Evolutionary conservation across 2,797 vertebrate genomes (phyloP), one percentile per base, ranked within the genome.

Genomic region (Decapterus maruadsi): DNA sequence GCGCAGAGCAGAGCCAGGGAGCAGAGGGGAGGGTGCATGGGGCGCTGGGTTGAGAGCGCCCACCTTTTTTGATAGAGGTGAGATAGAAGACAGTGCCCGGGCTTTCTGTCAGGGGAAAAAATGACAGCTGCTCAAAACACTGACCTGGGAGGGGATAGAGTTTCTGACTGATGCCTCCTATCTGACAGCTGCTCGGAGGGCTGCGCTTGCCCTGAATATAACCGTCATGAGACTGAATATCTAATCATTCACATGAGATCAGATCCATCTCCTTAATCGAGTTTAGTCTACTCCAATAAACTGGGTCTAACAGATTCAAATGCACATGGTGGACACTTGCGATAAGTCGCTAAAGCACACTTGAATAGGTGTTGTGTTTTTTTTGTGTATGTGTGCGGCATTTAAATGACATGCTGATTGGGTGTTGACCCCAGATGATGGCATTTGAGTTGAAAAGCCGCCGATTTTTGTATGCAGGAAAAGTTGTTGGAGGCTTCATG

Each of bases 111-210:
- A 73, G 63, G 60, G 48, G 8, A 56, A 70, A 66, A 68, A 26
- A 26, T 82, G 86, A 79, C 82, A 89, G 85, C 80, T 69, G 76
- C 85, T 88, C 78, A 72, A 80, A 87, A 88, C 69, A 80, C 79
- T 81, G 81, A 67, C 82, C 75, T 68, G 67, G 0, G 46, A 80
- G 51, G 12, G 40, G 75, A 87, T 74, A 66, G 69, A 78, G 65
- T 62, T 80, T 80, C 66, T 81, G 78, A 81, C 69, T 85, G 85
- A 85, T 79, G 75, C 53, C 53, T 79, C 22, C 31, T 51, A 53
- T 80, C 64, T 88, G 85, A 87, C 81, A 85, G 87, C 22, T 76
- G 82, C 81, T 84, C 59, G 2, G 19, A 85, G 72, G 70, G 63
- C 75, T 70, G 42, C 26, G 2, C 64, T 16, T 14, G 65, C 63